Conservation (phyloP, 2,113 vertebrate genomes). For the Ciconia boyciana region DNA sequence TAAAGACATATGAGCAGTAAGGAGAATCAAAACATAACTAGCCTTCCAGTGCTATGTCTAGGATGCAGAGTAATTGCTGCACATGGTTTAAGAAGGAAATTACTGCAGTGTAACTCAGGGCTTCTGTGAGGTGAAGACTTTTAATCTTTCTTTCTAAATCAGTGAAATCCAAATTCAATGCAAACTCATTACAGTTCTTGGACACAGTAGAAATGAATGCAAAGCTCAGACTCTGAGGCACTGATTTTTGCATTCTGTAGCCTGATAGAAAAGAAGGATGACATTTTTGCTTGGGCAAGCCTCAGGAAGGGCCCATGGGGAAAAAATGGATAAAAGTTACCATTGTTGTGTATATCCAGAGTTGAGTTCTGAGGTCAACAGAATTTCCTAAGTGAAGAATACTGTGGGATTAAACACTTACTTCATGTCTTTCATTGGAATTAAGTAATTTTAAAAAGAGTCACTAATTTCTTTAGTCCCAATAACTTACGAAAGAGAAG, state of each 20-base stretch:
- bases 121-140: neutral
- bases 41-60: neutral
- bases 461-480: neutral
- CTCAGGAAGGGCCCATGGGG: neutral
- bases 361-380: neutral
- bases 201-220: neutral
- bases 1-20: neutral
- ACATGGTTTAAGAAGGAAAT: neutral
- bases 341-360: neutral
- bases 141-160: neutral
- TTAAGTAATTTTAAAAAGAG: neutral
- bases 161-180: neutral
- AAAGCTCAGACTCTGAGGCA: neutral
- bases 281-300: neutral
- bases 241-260: neutral
- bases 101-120: neutral
- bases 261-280: neutral
- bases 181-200: neutral
- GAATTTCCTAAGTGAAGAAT: neutral
- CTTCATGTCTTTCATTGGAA: neutral
- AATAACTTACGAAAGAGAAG: neutral
- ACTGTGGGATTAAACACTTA: neutral
- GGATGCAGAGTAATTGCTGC: neutral
- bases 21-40: neutral
- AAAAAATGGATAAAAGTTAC: neutral